Base-by-base conservation (phyloP, 1,140 invertebrate species). In the Pogonomyrmex barbatus region DNA sequence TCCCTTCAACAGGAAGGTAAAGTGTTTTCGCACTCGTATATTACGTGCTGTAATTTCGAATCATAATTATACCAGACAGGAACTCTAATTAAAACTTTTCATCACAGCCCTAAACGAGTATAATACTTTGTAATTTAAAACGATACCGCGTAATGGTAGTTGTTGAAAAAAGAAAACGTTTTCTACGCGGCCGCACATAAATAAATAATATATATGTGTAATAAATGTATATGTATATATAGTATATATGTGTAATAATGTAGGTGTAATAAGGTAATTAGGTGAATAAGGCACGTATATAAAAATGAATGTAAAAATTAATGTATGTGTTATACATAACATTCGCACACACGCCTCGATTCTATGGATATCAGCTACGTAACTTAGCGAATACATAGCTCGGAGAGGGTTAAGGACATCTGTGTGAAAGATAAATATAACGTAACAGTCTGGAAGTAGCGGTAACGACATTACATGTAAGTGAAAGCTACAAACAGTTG, bases 11-110 rank as follows among this genome's bases (percentile, higher is more conserved):
- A 45, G 54, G 68, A 47, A 82, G 67, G 76, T 79, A 79, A 83
- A 54, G 68, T 62, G 79, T 83, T 83, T 83, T 68, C 42, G 42
- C 79, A 82, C 79, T 73, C 42, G 79, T 83, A 73, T 75, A 83
- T 83, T 83, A 83, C 79, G 79, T 71, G 79, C 45, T 54, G 83
- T 54, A 78, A 85, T 78, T 63, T 63, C 83, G 77, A 81, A 75
- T 85, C 82, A 58, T 83, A 86, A 83, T 81, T 86, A 86, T 83
- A 70, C 81, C 30, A 60, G 85, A 86, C 81, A 50, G 78, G 68
- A 83, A 83, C 79, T 83, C 79, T 83, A 83, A 83, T 83, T 83
- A 83, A 83, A 83, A 83, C 79, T 83, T 83, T 83, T 83, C 68
- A 83, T 83, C 79, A 17, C 56, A 30, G 50, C 45, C 33, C 68